Evolutionary conservation across 2,888 invertebrate genomes (phyloP), one percentile per base, ranked within the genome.

Genomic region (Lepidochrysops patricia): DNA sequence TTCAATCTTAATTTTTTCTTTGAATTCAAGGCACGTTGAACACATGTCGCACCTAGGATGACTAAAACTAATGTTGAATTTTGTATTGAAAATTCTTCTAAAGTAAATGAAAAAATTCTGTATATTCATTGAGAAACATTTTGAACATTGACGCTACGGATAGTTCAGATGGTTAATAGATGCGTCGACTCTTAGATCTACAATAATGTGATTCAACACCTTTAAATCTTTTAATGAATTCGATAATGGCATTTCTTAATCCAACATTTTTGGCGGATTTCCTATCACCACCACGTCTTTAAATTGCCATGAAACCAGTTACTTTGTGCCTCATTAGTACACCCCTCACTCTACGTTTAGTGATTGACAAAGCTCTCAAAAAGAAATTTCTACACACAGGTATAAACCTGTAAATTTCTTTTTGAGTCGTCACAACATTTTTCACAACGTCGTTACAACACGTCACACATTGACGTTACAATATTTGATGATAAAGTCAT

Each of bases 221-320:
- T 56, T 66, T 63, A 49, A 67, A 67, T 62, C 61, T 63, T 58
- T 67, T 67, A 59, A 64, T 65, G 50, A 66, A 65, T 57, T 57
- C 57, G 26, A 43, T 57, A 29, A 43, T 43, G 43, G 43, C 27
- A 43, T 57, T 66, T 57, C 57, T 63, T 48, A 63, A 61, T 49
- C 32, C 59, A 37, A 62, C 52, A 54, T 61, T 64, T 64, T 64
- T 64, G 13, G 43, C 58, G 37, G 61, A 63, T 56, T 57, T 57
- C 43, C 57, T 57, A 57, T 43, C 57, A 57, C 43, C 57, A 57
- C 57, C 29, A 57, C 43, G 57, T 57, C 57, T 57, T 48, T 57
- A 43, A 57, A 43, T 27, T 43, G 37, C 57, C 57, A 57, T 57
- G 43, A 57, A 57, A 57, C 57, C 57, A 48, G 43, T 43, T 57